Percentiles rank a stretch among this genome's conserved stretches.
phyloP scores from a whole-genome alignment of 2,888 invertebrate genomes.

The Harpalus rufipes region DNA sequence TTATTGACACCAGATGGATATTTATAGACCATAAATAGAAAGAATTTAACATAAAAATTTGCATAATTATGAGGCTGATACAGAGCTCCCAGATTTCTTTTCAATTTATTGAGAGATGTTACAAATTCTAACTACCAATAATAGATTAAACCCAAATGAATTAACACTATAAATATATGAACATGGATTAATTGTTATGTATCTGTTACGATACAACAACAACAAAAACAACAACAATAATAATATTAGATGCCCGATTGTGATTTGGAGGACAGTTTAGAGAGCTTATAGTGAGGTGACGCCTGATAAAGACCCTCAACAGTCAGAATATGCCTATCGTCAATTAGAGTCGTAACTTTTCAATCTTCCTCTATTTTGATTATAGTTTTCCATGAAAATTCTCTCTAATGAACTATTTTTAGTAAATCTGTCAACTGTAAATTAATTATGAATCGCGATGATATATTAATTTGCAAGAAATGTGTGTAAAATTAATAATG shows the following conservation, averaged over 20 bases:
- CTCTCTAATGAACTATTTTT: neutral
- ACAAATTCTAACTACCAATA: neutral
- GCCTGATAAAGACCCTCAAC: too few relatives aligned
- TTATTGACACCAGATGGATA: slow-evolving; percentile 37
- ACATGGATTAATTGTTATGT: too few relatives aligned
- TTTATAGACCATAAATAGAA: slow-evolving; percentile 34
- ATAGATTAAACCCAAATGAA: too few relatives aligned
- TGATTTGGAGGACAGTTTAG: too few relatives aligned
- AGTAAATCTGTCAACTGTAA: neutral
- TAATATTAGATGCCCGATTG: too few relatives aligned
- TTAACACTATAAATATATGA: too few relatives aligned
- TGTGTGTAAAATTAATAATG: neutral
- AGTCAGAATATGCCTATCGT: too few relatives aligned
- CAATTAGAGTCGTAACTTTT: neutral
- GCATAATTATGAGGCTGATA: neutral
- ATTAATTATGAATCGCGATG: neutral
- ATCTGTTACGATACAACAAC: too few relatives aligned
- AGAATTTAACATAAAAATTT: slow-evolving; percentile 9
- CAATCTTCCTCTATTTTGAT: neutral
- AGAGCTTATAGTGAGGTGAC: too few relatives aligned
- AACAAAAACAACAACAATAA: too few relatives aligned
- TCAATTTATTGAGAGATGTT: neutral
- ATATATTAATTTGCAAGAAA: slow-evolving; percentile 1
- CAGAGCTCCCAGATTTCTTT: neutral
- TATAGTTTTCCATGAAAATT: too few relatives aligned